Evolutionary conservation across 2,113 vertebrate species (phyloP).

Genomic region (Plotosus lineatus): DNA sequence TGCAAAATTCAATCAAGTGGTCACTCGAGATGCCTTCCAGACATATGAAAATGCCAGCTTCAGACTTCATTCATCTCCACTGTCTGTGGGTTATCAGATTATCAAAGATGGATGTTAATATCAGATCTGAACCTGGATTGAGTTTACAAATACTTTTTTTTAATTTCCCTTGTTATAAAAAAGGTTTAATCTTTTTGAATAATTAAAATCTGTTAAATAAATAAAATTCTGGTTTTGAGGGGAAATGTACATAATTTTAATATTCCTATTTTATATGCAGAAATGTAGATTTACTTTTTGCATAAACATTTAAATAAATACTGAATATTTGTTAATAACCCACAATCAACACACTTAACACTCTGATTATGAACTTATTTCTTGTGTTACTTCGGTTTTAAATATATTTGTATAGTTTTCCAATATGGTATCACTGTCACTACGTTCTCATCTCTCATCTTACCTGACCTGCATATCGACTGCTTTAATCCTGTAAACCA

Average conservation of each 20-base stretch:
- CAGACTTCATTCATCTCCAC: neutral
- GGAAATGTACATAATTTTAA: neutral
- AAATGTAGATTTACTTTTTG: neutral
- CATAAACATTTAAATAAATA: neutral
- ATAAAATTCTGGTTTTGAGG: too few species aligned
- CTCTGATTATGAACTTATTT: neutral
- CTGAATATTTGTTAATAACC: neutral
- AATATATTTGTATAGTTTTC: neutral
- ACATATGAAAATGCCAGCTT: neutral
- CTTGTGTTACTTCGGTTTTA: neutral
- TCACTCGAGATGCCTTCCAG: neutral
- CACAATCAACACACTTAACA: neutral
- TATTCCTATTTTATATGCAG: neutral
- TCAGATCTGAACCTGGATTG: neutral
- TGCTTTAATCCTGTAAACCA: neutral
- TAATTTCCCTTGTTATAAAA: neutral
- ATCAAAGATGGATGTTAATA: neutral
- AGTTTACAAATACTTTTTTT: neutral
- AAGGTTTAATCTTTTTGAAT: neutral
- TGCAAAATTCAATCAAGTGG: neutral
- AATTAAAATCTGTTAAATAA: neutral
- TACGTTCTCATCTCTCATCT: neutral
- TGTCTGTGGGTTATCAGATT: neutral
- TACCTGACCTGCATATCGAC: neutral
- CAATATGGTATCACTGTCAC: neutral